Evolutionary conservation across 2,113 vertebrate species (phyloP).

Genomic region (Hippoglossus stenolepis): DNA sequence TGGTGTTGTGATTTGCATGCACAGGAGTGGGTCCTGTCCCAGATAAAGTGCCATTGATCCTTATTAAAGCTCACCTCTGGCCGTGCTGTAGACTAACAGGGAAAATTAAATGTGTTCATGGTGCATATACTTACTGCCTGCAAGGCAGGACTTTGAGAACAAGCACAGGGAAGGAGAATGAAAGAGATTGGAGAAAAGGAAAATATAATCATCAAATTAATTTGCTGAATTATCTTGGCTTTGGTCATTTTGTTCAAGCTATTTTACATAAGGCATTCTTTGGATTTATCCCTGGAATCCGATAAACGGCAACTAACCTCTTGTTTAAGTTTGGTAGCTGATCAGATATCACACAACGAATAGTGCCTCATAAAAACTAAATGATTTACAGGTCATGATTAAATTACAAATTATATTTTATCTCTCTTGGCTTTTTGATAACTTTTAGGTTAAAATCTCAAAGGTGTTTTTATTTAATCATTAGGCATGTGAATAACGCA

Average conservation of each 20-base stretch:
- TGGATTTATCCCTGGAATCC: constrained; percentile 15
- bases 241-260: constrained; percentile 56
- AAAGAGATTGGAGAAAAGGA: constrained; percentile 40
- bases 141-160: constrained; percentile 86
- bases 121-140: constrained; percentile 91
- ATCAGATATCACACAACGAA: constrained; percentile 15
- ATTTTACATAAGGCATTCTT: constrained; percentile 33
- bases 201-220: constrained; percentile 85
- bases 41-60: constrained; percentile 99
- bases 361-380: constrained; percentile 3
- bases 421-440: not conserved
- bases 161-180: constrained; percentile 41
- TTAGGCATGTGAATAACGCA: constrained; percentile 17
- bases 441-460: constrained; percentile 7
- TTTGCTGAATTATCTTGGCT: constrained; percentile 84
- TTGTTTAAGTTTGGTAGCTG: constrained; percentile 23
- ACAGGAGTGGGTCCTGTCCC: constrained; percentile 92
- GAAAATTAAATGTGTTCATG: constrained; percentile 98
- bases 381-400: constrained; percentile 11
- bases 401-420: not conserved
- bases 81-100: constrained; percentile 94
- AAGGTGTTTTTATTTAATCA: constrained; percentile 22
- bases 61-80: constrained; percentile 99
- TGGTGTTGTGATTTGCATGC: constrained; percentile 98
- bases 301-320: constrained; percentile 18